These are phyloP conservation scores for Chymomyza fuscimana DNA, from an alignment of 2,888 invertebrate species.

Conservation along the genomic window DNA sequence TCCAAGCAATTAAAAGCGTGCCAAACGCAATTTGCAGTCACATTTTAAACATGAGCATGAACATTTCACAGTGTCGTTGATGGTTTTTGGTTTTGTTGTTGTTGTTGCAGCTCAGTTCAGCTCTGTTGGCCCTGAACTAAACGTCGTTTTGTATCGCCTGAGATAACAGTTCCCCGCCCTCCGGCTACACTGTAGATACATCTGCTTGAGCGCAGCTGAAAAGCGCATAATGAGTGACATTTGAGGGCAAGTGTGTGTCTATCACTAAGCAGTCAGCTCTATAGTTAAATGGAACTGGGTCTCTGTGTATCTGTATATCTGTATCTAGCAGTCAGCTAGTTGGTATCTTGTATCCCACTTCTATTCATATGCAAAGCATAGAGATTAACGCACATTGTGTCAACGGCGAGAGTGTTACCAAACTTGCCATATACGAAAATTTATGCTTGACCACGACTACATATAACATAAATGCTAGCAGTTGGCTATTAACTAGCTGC, in stretches of 20 bases:
- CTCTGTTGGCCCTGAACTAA: slow-evolving; percentile 25
- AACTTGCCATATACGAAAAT: slow-evolving; percentile 19
- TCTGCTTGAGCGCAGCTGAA: slow-evolving; percentile 8
- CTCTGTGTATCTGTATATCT: neutral
- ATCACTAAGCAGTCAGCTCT: neutral
- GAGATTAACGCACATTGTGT: slow-evolving; percentile 26
- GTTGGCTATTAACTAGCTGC: neutral
- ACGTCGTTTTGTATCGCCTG: neutral
- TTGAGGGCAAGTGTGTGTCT: slow-evolving; percentile 12
- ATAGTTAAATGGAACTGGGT: neutral
- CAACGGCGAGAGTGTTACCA: slow-evolving; percentile 14
- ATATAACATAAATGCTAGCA: neutral
- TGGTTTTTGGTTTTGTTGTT: neutral
- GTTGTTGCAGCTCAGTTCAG: neutral
- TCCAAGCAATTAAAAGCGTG: slow-evolving; percentile 12
- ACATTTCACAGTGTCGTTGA: neutral
- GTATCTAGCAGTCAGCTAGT: neutral
- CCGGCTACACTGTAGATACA: neutral
- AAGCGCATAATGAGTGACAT: slow-evolving; percentile 29
- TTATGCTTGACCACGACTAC: slow-evolving; percentile 23
- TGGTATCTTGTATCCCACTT: neutral
- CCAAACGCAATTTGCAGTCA: neutral
- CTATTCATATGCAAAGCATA: slow-evolving; percentile 34
- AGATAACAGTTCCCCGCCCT: neutral
- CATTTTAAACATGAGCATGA: slow-evolving; percentile 6